Percentiles rank a stretch among this genome's conserved stretches.
Evolutionary conservation across 2,888 invertebrate genomes (phyloP).

Genomic region (Phasia obesa): DNA sequence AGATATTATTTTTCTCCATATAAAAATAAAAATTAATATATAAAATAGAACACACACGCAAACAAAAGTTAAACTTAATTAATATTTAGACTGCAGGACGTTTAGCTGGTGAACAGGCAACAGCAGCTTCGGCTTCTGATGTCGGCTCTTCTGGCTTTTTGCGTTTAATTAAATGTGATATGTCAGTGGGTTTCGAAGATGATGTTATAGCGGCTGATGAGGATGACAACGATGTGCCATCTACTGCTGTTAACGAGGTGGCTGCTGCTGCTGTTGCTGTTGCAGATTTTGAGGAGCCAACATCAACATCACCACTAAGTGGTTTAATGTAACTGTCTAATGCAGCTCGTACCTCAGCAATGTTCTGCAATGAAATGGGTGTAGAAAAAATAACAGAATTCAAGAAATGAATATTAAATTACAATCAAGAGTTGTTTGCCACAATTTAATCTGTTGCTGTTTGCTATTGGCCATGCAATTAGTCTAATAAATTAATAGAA

Average conservation of each 20-base stretch:
- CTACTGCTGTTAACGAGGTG: conserved; percentile 73
- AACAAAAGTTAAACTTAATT: conserved; percentile 30
- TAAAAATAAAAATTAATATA: conserved; percentile 41
- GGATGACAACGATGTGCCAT: conserved; percentile 67
- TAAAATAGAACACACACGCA: conserved; percentile 24
- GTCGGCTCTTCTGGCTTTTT: conserved; percentile 86
- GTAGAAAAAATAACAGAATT: conserved; percentile 54
- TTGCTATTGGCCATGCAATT: conserved; percentile 16
- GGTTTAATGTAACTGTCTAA: conserved; percentile 80
- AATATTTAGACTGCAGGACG: conserved; percentile 82
- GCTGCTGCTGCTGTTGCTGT: conserved; percentile 64
- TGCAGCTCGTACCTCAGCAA: conserved; percentile 81
- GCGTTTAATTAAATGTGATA: conserved; percentile 91
- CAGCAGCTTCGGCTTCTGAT: conserved; percentile 80
- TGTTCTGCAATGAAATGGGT: conserved; percentile 76
- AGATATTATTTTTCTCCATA: conserved; percentile 44
- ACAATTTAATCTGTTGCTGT: conserved; percentile 18
- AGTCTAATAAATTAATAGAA: conserved; percentile 28
- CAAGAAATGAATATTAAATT: conserved; percentile 51
- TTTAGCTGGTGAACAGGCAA: conserved; percentile 84
- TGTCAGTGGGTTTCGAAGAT: conserved; percentile 86
- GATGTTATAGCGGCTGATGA: conserved; percentile 82
- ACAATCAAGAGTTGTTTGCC: conserved; percentile 44
- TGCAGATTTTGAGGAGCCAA: conserved; percentile 74
- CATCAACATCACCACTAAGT: conserved; percentile 73